phyloP scores from a whole-genome alignment of 2,888 invertebrate genomes.

The Desoria tigrina region DNA sequence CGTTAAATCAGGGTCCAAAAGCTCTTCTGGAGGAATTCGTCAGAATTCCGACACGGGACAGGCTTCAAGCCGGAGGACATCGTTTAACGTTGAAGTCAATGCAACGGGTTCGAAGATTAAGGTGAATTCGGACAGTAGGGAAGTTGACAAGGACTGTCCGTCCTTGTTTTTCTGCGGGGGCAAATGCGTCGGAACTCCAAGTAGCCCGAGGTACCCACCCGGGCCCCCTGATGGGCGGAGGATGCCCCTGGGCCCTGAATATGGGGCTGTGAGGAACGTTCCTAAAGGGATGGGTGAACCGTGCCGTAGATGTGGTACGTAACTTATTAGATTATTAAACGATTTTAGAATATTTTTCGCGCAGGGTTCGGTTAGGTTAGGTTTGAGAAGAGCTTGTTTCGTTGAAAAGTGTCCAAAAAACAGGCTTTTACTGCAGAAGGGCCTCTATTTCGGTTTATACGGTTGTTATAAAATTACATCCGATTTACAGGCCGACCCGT shows the following conservation, averaged over 20 bases:
- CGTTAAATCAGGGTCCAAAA: too few species aligned
- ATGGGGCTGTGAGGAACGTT: slow-evolving; percentile 16
- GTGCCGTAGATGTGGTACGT: slow-evolving; percentile 43
- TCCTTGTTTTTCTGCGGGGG: slow-evolving; percentile 19
- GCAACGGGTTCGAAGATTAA: not conserved
- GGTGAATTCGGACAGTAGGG: not conserved
- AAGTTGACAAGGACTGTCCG: not conserved
- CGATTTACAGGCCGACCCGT: slow-evolving; percentile 38
- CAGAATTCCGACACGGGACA: too few species aligned
- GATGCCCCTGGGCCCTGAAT: slow-evolving; percentile 18
- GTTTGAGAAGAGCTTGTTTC: too few species aligned
- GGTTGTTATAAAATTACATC: too few species aligned
- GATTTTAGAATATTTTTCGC: not conserved
- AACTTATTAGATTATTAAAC: too few species aligned
- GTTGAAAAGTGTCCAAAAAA: too few species aligned
- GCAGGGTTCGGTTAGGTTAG: not conserved
- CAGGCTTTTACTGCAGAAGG: too few species aligned
- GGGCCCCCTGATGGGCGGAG: slow-evolving; percentile 17
- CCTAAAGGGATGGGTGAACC: slow-evolving; percentile 33
- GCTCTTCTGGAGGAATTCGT: too few species aligned
- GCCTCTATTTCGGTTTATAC: too few species aligned
- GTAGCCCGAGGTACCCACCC: slow-evolving; percentile 28
- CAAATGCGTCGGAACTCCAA: slow-evolving; percentile 15
- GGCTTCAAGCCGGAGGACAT: too few species aligned
- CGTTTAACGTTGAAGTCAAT: too few species aligned